These are phyloP conservation scores for Adelphocoris suturalis DNA, from an alignment of 2,888 invertebrate species.

Conservation along the genomic window DNA sequence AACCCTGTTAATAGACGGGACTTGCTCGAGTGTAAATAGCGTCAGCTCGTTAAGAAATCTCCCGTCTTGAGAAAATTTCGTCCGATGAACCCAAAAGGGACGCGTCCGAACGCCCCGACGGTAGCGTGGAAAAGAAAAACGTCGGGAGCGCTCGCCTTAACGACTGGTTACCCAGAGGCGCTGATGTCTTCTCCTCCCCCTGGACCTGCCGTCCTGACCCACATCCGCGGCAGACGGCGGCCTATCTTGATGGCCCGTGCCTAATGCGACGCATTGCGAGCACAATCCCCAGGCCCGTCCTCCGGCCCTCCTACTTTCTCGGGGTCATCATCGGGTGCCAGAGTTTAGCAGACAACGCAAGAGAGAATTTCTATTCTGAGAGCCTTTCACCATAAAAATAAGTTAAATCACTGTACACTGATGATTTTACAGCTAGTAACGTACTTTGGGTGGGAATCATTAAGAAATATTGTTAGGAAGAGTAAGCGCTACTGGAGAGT, in stretches of 20 bases:
- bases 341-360: not conserved
- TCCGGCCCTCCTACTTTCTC: slow-evolving; percentile 14
- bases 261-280: slow-evolving; percentile 63
- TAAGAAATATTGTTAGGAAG: too few species aligned
- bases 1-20: slow-evolving; percentile 33
- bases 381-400: not conserved
- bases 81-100: slow-evolving; percentile 32
- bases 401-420: not conserved
- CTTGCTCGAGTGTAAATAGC: slow-evolving; percentile 59
- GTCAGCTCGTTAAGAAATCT: slow-evolving; percentile 54
- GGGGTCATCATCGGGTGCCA: slow-evolving; percentile 24
- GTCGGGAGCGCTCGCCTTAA: slow-evolving; percentile 40
- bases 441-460: too few species aligned
- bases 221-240: slow-evolving; percentile 61
- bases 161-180: slow-evolving; percentile 63
- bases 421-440: too few species aligned
- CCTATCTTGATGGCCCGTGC: slow-evolving; percentile 64
- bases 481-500: too few species aligned
- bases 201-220: slow-evolving; percentile 39
- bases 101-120: not conserved
- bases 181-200: slow-evolving; percentile 45
- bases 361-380: not conserved
- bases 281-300: slow-evolving; percentile 32
- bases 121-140: slow-evolving; percentile 57
- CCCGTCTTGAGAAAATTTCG: slow-evolving; percentile 51